Conservation (phyloP, 2,888 invertebrate species). For the Caenorhabditis becei region DNA sequence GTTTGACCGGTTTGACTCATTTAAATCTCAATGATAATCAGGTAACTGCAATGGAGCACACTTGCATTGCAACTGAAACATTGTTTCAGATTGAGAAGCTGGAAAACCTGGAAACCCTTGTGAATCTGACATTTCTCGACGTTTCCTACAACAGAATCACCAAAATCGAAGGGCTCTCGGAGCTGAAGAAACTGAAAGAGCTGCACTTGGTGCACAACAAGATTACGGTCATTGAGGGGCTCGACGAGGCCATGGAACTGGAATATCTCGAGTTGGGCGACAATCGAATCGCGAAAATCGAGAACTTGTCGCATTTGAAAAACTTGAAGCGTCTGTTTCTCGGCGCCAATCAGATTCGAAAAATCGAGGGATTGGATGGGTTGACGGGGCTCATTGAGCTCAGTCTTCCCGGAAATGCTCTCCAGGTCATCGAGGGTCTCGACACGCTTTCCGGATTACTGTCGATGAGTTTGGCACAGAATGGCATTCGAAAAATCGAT, state of each 20-base stretch:
- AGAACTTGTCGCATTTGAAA: conserved; percentile 53
- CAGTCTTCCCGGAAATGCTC: conserved; percentile 64
- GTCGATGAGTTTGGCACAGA: conserved; percentile 94
- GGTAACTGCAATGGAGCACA: conserved; percentile 83
- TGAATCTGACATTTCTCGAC: conserved; percentile 94
- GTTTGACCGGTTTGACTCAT: conserved; percentile 87
- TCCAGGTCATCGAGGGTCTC: conserved; percentile 85
- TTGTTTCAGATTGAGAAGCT: conserved; percentile 84
- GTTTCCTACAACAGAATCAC: conserved; percentile 92
- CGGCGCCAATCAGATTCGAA: conserved; percentile 95
- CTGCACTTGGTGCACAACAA: conserved; percentile 84
- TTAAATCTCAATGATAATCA: conserved; percentile 98
- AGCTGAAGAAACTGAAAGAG: conserved; percentile 81
- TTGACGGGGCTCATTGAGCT: conserved; percentile 56
- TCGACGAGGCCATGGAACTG: conserved; percentile 85
- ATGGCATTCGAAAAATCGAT: conserved; percentile 89
- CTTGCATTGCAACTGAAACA: not conserved
- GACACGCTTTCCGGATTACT: conserved; percentile 87
- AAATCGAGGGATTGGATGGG: conserved; percentile 84
- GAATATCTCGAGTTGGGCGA: conserved; percentile 94
- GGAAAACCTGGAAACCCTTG: conserved; percentile 91
- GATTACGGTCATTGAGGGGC: conserved; percentile 82
- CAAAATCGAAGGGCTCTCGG: conserved; percentile 82
- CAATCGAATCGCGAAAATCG: conserved; percentile 87
- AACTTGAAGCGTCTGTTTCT: conserved; percentile 86